These are phyloP conservation scores for Oasisia sp. DNA, from an alignment of 2,888 invertebrate species.

Conservation along the genomic window DNA sequence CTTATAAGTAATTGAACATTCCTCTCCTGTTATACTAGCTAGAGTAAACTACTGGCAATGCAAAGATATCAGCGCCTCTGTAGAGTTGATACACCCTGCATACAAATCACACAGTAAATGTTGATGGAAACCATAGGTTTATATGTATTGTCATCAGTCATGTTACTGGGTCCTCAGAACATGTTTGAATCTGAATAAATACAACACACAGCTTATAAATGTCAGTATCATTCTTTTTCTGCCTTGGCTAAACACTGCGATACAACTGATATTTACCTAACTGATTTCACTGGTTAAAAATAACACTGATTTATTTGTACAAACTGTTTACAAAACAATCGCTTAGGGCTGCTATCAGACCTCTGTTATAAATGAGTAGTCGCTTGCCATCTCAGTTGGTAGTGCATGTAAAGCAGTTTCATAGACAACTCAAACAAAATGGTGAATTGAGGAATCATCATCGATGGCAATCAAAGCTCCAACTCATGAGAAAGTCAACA, in stretches of 20 bases:
- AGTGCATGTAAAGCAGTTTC: conserved; percentile 43
- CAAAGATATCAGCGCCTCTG: neutral
- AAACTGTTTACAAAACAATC: no score
- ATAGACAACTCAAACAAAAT: conserved; percentile 32
- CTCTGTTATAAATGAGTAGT: neutral
- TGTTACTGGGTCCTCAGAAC: no score
- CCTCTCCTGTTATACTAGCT: neutral
- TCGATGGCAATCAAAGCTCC: conserved; percentile 25
- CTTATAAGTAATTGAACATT: neutral
- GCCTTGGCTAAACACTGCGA: no score
- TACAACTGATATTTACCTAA: no score
- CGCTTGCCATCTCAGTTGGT: conserved; percentile 42
- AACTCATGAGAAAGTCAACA: neutral
- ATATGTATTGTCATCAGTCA: no score
- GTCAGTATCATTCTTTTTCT: no score
- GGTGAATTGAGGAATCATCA: conserved; percentile 39
- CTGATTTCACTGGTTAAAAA: no score
- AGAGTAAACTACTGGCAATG: neutral
- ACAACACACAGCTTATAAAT: no score
- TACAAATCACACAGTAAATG: neutral
- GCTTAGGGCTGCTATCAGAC: no score
- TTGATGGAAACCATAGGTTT: neutral
- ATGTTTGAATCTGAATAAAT: no score
- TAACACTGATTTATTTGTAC: no score
- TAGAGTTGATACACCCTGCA: neutral